These are phyloP conservation scores for Brachypodius melanocephalos DNA, from an alignment of 2,113 vertebrate species.

Conservation along the genomic window DNA sequence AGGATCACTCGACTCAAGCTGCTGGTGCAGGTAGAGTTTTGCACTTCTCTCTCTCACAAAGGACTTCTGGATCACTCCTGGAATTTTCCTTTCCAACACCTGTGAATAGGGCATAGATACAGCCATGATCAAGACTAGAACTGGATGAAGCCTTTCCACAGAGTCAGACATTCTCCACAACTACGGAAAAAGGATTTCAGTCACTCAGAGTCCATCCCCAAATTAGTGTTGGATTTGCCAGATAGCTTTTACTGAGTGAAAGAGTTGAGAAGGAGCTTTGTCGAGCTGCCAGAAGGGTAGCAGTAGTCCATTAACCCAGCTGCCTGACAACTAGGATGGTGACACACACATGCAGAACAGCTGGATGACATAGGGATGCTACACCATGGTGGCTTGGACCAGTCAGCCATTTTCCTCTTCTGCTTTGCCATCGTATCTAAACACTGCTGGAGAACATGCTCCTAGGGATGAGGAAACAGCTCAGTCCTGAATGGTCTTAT, in stretches of 20 bases:
- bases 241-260: neutral
- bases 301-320: neutral
- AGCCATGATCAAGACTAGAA: fast-evolving
- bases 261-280: neutral
- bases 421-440: neutral
- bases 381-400: neutral
- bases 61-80: neutral
- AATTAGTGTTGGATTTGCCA: neutral
- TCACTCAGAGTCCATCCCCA: neutral
- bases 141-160: neutral
- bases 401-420: neutral
- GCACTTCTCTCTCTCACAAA: neutral
- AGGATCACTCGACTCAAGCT: slow-evolving; percentile 96
- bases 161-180: neutral
- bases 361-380: neutral
- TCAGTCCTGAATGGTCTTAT: neutral
- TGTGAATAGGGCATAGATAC: neutral
- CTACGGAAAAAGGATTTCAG: neutral
- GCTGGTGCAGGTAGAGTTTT: slow-evolving; percentile 84
- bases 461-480: neutral
- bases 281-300: neutral
- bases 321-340: neutral
- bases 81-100: neutral
- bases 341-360: neutral
- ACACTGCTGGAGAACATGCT: neutral